Evolutionary conservation across 92 coral and sea anemone genomes (phyloP), one percentile per base, ranked within the genome.

Genomic region (Epizoanthus ramosus): DNA sequence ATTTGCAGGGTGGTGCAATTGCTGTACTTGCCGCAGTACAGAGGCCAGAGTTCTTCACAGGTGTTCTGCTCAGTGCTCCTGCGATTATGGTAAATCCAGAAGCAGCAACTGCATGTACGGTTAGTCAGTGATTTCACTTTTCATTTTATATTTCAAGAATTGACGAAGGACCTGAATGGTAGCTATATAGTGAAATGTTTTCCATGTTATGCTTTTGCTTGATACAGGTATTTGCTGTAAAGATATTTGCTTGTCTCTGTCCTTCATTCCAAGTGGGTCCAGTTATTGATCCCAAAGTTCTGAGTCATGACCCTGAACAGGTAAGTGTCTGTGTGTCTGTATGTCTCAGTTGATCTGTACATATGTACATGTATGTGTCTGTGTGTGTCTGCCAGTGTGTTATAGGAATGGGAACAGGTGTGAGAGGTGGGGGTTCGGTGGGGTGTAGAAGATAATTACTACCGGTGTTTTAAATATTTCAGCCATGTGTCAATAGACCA

Each of bases 1-100:
- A n/a, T 70, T 5, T 79, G 41, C 63, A 95, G 98, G 98, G 98
- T 37, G 98, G 98, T 25, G 59, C 92, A 14, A 92, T 93, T n/a
- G 90, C 95, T 25, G 87, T 95, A 56, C 79, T 89, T 22, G 73
- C 94, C 14, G 91, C 97, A 65, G 80, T 90, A 73, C 50, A 92
- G 70, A 88, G 97, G 58, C 98, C 98, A 58, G 66, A 83, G 50
- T 89, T 93, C 86, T 95, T 95, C 71, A 74, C 86, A 23, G 96
- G 95, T 12, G 92, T 92, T 14, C 74, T 93, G 47, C 91, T 95
- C 8, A 93, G 94, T 83, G 93, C 88, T 37, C 98, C 98, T 59
- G 94, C 90, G 41, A 57, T 95, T 3, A 66, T 72, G 57, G 58
- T 74, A 7, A 97, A 93, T 79, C 95, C 97, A 23, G 80, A 65